Base-by-base conservation (phyloP, 2,797 vertebrate species). In the Microchirus variegatus region DNA sequence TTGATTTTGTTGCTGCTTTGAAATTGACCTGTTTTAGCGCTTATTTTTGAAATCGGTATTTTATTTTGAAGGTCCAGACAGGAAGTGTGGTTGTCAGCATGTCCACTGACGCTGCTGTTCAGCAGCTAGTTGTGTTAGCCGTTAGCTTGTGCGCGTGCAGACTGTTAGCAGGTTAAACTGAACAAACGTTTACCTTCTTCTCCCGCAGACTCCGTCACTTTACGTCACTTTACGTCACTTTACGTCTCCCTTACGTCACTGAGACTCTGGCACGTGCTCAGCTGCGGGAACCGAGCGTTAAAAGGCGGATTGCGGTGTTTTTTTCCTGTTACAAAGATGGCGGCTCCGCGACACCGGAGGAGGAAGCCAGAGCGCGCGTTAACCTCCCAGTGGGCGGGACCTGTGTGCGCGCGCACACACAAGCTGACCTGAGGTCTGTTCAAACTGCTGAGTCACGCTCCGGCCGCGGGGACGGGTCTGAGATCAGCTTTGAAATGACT, bases 281-380 rank as follows among this genome's bases (percentile, higher is more conserved):
- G 18, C 18, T 16, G 42, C 4, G 36, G 17, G 54, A 15, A 17
- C 42, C 15, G 18, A 2, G 10, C 11, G 63, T 42, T 60, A 71
- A 78, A 85, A 53, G 4, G 13, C 31, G 64, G 67, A 37, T 70
- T 78, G 79, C 62, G 40, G 16, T 15, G 45, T 78, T 31, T 84
- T 87, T 80, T 59, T 49, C 54, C 50, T 41, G 42, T 35, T 67
- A 70, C 63, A 81, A 90, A 88, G 31, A 90, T 91, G 87, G 88
- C 87, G 74, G 80, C 82, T 0, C 17, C 16, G 53, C 81, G 83
- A 87, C 87, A 86, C 88, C 89, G 89, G 89, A 91, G 83, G 83
- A 78, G 83, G 84, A 90, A 90, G 77, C 67, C 52, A 26, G 68
- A 51, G 71, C 37, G 54, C 17, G 59, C 43, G 59, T 82, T 83